Percentiles rank a stretch among this genome's conserved stretches.
Evolutionary conservation across 1,140 invertebrate species (phyloP).

Genomic region (Palaemon carinicauda): DNA sequence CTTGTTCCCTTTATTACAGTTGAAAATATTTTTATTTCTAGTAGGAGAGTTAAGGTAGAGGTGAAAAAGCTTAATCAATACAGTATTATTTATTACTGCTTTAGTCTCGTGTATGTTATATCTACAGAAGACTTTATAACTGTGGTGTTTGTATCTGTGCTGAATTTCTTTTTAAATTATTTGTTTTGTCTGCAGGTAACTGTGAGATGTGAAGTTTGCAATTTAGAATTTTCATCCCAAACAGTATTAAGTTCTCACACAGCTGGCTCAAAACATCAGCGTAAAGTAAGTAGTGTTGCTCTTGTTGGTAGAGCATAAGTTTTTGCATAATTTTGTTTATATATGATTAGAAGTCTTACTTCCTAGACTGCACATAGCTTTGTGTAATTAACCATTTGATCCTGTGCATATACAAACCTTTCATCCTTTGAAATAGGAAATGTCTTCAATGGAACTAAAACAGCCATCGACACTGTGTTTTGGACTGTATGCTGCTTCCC

Average conservation of each 20-base stretch:
- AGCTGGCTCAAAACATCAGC: slow-evolving; percentile 58
- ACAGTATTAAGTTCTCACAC: slow-evolving; percentile 54
- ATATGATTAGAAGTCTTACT: neutral
- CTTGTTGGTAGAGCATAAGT: neutral
- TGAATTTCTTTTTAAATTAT: neutral
- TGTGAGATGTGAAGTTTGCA: slow-evolving; percentile 56
- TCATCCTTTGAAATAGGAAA: neutral
- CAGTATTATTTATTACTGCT: too few relatives aligned
- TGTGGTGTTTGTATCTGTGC: neutral
- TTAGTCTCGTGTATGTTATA: too few relatives aligned
- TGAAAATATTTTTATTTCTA: too few relatives aligned
- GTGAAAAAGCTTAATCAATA: too few relatives aligned
- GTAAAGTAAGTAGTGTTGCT: slow-evolving; percentile 35
- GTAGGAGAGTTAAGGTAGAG: too few relatives aligned
- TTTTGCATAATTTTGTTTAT: neutral
- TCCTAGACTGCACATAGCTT: too few relatives aligned
- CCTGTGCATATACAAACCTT: neutral
- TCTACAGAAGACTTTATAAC: neutral
- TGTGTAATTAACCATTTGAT: too few relatives aligned
- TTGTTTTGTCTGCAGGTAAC: slow-evolving; percentile 40
- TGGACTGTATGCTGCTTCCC: too few relatives aligned
- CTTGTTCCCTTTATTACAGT: too few relatives aligned
- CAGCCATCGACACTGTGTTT: too few relatives aligned
- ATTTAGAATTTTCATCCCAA: slow-evolving; percentile 57
- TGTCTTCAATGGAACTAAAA: too few relatives aligned